Evolutionary conservation across 92 coral and sea anemone species (phyloP), one percentile per base, ranked within the genome.

Genomic region (Paragorgia papillata): DNA sequence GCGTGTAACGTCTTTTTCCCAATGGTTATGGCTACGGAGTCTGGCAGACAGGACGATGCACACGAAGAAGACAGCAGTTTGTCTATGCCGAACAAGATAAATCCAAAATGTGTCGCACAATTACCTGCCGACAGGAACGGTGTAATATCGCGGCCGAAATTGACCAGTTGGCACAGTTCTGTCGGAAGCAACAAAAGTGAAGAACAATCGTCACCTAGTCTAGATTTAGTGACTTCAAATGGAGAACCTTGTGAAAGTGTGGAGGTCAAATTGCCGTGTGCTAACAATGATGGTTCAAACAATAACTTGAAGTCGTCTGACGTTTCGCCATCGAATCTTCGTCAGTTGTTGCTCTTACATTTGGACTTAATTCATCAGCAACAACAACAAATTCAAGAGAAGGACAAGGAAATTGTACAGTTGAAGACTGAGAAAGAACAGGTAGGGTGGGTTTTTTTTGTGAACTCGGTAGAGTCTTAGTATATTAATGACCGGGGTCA

Each of bases 341-440:
- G 97, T 76, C 95, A 94, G 80, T 88, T 94, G 74, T 74, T 94
- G 68, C 69, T 94, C 74, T 83, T 94, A 30, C 98, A 94, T 82
- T 90, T 94, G 48, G 98, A 94, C 69, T 96, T 94, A 25, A 94
- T 94, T 74, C 97, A 94, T 55, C 98, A 91, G 37, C 98, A 94
- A 50, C 98, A 94, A 58, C 97, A 94, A 79, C 84, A 91, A 59
- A 80, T 94, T 35, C 98, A 94, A 66, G 88, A 78, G 83, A 91
- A 92, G 73, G 98, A 94, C 74, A 75, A 83, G 59, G 97, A 89
- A 66, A 86, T 94, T 14, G 82, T 88, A 76, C 95, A 92, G 51
- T 82, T 94, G 24, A 94, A 89, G 84, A 73, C 85, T 60, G 98
- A 94, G 29, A 94, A 94, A 76, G 98, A 94, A 64, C 98, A 94